Evolutionary conservation across 2,113 vertebrate species (phyloP).

Genomic region (Petrocephalus zakoni): DNA sequence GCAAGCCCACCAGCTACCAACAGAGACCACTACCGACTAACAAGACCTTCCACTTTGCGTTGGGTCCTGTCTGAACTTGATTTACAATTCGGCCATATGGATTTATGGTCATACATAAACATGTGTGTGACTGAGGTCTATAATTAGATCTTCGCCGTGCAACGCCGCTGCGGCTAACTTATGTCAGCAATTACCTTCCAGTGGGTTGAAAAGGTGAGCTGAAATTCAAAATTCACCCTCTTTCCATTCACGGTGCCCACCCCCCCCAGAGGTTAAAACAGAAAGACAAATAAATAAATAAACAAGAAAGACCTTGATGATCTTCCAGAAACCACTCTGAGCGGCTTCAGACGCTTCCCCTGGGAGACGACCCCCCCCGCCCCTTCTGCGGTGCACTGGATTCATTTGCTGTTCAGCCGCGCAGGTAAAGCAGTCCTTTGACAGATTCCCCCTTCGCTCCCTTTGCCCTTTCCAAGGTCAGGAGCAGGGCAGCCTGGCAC

Average conservation of each 20-base stretch:
- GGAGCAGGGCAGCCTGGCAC: not conserved
- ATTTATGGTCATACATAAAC: conserved; percentile 19
- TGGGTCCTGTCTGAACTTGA: conserved; percentile 14
- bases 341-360: not conserved
- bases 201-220: conserved; percentile 16
- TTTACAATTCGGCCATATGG: conserved; percentile 3
- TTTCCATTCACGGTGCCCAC: not conserved
- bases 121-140: conserved; percentile 17
- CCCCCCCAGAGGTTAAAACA: not conserved
- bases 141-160: conserved; percentile 4
- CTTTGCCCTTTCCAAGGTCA: not conserved
- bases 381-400: not conserved
- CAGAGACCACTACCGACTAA: conserved; percentile 1
- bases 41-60: conserved; percentile 11
- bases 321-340: not conserved
- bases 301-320: not conserved
- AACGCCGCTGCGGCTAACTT: not conserved
- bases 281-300: not conserved
- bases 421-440: conserved; percentile 10
- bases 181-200: conserved; percentile 16
- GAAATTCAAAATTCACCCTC: not conserved
- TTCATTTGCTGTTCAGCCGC: not conserved
- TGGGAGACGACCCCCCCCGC: not conserved
- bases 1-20: not conserved
- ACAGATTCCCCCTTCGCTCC: not conserved